Evolutionary conservation across 2,797 vertebrate genomes (phyloP).

Genomic region (Propithecus perrieri): DNA sequence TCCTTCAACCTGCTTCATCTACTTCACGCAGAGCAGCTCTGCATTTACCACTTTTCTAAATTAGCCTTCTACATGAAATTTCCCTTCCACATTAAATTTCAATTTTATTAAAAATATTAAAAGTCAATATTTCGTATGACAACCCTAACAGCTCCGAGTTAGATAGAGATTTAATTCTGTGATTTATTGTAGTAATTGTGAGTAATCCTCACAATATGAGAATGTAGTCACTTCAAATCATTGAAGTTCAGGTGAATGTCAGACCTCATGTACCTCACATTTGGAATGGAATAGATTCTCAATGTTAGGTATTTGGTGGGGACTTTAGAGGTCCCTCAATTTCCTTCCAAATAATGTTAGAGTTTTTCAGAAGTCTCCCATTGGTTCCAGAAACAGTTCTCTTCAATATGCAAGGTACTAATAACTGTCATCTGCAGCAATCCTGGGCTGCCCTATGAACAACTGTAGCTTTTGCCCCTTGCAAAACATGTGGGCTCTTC

Average conservation of each 20-base stretch:
- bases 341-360: not conserved
- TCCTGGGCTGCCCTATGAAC: not conserved
- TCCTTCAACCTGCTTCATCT: not conserved
- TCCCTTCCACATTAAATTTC: not conserved
- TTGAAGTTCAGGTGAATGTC: not conserved
- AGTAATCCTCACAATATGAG: not conserved
- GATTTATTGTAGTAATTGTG: not conserved
- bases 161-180: not conserved
- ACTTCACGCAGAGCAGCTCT: not conserved
- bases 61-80: not conserved
- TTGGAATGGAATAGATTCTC: not conserved
- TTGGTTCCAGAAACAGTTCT: not conserved
- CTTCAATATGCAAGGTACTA: not conserved
- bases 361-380: not conserved
- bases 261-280: not conserved
- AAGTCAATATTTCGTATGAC: not conserved
- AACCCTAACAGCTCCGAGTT: not conserved
- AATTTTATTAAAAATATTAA: conserved; percentile 11
- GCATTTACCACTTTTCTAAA: not conserved
- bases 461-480: not conserved
- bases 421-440: not conserved
- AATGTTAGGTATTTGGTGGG: not conserved
- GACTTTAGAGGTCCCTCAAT: not conserved
- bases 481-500: not conserved
- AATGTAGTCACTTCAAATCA: not conserved